phyloP scores from a whole-genome alignment of 2,888 invertebrate species.

The Nomada goodeniana region DNA sequence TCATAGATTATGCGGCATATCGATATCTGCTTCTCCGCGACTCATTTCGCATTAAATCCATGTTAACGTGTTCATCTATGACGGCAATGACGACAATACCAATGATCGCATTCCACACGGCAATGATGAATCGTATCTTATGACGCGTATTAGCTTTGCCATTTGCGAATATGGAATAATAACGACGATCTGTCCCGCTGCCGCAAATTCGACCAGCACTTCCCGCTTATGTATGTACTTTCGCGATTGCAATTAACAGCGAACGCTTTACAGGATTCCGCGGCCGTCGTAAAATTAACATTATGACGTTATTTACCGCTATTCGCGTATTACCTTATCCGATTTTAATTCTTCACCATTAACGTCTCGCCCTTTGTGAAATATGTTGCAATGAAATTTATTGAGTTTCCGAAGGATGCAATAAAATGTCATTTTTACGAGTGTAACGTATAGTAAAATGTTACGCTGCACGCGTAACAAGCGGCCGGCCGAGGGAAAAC shows the following conservation, averaged over 20 bases:
- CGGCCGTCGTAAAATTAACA: neutral
- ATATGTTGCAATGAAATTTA: neutral
- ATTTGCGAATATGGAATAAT: slow-evolving; percentile 44
- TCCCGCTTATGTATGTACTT: slow-evolving; percentile 13
- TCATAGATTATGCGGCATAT: slow-evolving; percentile 34
- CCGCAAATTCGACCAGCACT: slow-evolving; percentile 3
- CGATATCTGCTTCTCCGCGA: slow-evolving; percentile 40
- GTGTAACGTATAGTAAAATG: neutral
- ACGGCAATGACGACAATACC: slow-evolving; percentile 42
- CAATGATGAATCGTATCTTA: slow-evolving; percentile 51
- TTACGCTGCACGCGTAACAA: neutral
- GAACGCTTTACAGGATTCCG: neutral
- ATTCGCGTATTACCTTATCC: neutral
- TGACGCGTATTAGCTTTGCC: slow-evolving; percentile 32
- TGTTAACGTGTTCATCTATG: slow-evolving; percentile 40
- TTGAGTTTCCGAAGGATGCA: neutral
- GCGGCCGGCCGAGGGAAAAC: neutral
- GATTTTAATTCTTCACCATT: neutral
- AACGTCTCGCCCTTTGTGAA: neutral
- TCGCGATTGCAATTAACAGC: slow-evolving; percentile 18
- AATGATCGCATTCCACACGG: slow-evolving; percentile 39
- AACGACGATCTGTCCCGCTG: neutral
- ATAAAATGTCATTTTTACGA: neutral
- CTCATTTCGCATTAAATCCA: slow-evolving; percentile 38
- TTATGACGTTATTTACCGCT: slow-evolving; percentile 2